A percentile compares a stretch with the other conserved stretches of the same genome.
Evolutionary conservation across 2,888 invertebrate genomes (phyloP).

Genomic region (Miltochrista miniata): DNA sequence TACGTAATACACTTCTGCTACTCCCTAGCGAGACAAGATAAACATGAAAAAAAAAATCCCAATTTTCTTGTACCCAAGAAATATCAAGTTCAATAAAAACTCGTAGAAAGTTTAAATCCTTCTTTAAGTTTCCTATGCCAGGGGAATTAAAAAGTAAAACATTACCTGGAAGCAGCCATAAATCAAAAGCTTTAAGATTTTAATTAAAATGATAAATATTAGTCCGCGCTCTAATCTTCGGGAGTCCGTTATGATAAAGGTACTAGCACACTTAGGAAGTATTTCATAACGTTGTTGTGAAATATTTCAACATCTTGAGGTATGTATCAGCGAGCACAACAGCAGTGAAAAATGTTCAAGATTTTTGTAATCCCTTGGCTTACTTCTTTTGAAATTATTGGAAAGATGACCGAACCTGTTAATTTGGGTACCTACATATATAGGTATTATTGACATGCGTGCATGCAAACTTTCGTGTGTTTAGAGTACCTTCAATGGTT

Average conservation of each 20-base stretch:
- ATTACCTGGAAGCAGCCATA: constrained; percentile 36
- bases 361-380: too few relatives aligned
- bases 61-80: constrained; percentile 1
- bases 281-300: background rate
- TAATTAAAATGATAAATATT: constrained; percentile 53
- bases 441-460: too few relatives aligned
- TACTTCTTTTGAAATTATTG: too few relatives aligned
- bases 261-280: background rate
- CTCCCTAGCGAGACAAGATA: too few relatives aligned
- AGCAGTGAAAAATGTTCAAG: too few relatives aligned
- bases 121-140: constrained; percentile 16
- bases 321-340: background rate
- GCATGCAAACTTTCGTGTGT: too few relatives aligned
- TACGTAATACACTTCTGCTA: too few relatives aligned
- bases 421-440: background rate
- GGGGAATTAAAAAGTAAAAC: constrained; percentile 43
- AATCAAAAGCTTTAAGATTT: constrained; percentile 49
- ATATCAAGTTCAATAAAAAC: constrained; percentile 6
- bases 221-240: constrained; percentile 26
- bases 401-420: background rate
- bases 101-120: constrained; percentile 33
- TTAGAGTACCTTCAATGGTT: too few relatives aligned
- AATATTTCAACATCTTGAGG: background rate
- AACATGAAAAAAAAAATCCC: background rate
- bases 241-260: constrained; percentile 10